Percentiles rank a stretch among this genome's conserved stretches.
Evolutionary conservation across 2,888 invertebrate species (phyloP).

Genomic region (Stegophylla sp.): DNA sequence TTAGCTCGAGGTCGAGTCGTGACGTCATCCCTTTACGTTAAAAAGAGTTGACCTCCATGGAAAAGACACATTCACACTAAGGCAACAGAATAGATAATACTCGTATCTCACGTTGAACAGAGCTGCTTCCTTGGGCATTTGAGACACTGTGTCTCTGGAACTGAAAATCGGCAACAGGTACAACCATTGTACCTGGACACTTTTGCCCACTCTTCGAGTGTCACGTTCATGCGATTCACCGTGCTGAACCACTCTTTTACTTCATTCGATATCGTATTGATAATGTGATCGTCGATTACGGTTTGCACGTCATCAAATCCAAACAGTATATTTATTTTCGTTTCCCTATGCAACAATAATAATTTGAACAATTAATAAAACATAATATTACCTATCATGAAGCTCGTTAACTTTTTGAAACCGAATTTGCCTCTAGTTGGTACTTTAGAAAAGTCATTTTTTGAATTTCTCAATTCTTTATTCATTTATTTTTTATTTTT

Average conservation of each 20-base stretch:
- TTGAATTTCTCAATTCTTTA: too few relatives aligned
- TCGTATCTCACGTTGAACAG: slow-evolving; percentile 70
- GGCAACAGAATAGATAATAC: too few relatives aligned
- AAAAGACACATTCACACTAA: too few relatives aligned
- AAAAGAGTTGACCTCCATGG: too few relatives aligned
- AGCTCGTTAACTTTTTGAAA: too few relatives aligned
- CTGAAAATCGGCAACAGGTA: slow-evolving; percentile 87
- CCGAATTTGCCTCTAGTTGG: too few relatives aligned
- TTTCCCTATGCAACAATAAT: slow-evolving; percentile 71
- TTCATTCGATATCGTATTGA: slow-evolving; percentile 76
- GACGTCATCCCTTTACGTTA: too few relatives aligned
- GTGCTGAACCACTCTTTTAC: slow-evolving; percentile 78
- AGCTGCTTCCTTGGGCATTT: slow-evolving; percentile 84
- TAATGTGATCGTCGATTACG: slow-evolving; percentile 81
- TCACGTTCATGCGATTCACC: slow-evolving; percentile 73
- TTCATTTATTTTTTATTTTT: too few relatives aligned
- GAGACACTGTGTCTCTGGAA: slow-evolving; percentile 83
- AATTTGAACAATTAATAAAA: too few relatives aligned
- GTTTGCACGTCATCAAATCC: slow-evolving; percentile 81
- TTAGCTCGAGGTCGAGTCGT: too few relatives aligned
- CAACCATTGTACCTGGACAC: slow-evolving; percentile 87
- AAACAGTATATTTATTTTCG: slow-evolving; percentile 75
- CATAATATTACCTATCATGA: too few relatives aligned
- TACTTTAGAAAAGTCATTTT: too few relatives aligned
- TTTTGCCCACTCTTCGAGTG: slow-evolving; percentile 84